Evolutionary conservation across 1,140 invertebrate genomes (phyloP), one percentile per base, ranked within the genome.

Genomic region (Spodoptera litura): DNA sequence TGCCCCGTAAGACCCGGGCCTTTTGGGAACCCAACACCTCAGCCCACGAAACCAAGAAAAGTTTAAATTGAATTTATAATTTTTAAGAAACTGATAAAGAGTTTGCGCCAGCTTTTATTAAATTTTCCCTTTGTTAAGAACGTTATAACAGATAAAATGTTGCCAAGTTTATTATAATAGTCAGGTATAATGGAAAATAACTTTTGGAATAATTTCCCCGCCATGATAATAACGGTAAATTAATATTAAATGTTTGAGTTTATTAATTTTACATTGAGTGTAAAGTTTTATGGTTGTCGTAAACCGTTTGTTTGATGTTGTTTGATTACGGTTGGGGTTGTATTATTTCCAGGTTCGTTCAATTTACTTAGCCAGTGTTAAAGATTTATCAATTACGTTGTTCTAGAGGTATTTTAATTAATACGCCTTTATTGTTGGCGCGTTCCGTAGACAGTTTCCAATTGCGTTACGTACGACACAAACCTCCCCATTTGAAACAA

Each of bases 1-100:
- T 88, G 84, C 83, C 75, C 68, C 27, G 55, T 15, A 38, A 52
- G 44, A 15, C 27, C 13, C 56, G 56, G 73, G 12, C 12, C 51
- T 38, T 56, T 75, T 53, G 53, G 59, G 8, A 75, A 75, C 44
- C 59, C 13, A 64, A 75, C 59, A 75, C 73, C 58, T 62, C 12
- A n/a, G 73, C 44, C 73, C 73, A 62, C 59, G 49, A 75, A 64
- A 53, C 44, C 49, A 4, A 35, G 15, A 38, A 44, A 73, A 73
- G 38, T 49, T 71, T 35, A 71, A 55, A 71, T 71, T 71, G 51
- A 55, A 55, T 55, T 71, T 55, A 38, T 38, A 51, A 52, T 70
- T 71, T 71, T 55, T 71, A 71, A 59, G 52, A 56, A 55, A 55
- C 51, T 53, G 66, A 70, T 55, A 71, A 71, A 71, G 68, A 35